Percentiles rank a stretch among this genome's conserved stretches.
These are phyloP conservation scores for Megaceryle alcyon DNA, from an alignment of 2,797 vertebrate genomes.

Conservation along the genomic window DNA sequence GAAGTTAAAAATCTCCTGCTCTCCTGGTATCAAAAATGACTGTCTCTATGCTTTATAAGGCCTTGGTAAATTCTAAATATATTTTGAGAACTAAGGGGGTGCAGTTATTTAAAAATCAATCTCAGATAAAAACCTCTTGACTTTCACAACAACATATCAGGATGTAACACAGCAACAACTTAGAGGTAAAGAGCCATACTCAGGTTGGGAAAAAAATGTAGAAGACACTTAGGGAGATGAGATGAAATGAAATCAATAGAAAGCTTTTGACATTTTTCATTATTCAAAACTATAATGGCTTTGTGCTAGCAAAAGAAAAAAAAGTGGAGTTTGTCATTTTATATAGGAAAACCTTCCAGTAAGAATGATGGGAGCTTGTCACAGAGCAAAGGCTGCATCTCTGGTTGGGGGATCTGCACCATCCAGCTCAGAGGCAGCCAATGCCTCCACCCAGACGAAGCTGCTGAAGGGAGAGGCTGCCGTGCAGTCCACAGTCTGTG, in stretches of 20 bases:
- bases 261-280: neutral
- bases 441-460: too few species aligned
- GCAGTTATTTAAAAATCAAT: neutral
- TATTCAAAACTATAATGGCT: neutral
- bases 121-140: neutral
- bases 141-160: neutral
- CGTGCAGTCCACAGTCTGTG: too few species aligned
- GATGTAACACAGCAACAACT: neutral
- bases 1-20: neutral
- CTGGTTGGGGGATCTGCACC: too few species aligned
- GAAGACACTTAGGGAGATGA: neutral
- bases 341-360: neutral
- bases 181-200: neutral
- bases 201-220: neutral
- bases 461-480: too few species aligned
- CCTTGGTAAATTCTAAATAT: neutral
- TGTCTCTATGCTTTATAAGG: neutral
- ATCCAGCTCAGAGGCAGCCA: too few species aligned
- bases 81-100: neutral
- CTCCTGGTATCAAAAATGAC: neutral
- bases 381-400: too few species aligned
- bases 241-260: neutral
- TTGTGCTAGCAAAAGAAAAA: neutral
- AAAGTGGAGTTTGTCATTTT: neutral
- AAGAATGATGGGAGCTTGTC: too few species aligned